Evolutionary conservation across 2,888 invertebrate species (phyloP).

Genomic region (Micoletzkya japonica): DNA sequence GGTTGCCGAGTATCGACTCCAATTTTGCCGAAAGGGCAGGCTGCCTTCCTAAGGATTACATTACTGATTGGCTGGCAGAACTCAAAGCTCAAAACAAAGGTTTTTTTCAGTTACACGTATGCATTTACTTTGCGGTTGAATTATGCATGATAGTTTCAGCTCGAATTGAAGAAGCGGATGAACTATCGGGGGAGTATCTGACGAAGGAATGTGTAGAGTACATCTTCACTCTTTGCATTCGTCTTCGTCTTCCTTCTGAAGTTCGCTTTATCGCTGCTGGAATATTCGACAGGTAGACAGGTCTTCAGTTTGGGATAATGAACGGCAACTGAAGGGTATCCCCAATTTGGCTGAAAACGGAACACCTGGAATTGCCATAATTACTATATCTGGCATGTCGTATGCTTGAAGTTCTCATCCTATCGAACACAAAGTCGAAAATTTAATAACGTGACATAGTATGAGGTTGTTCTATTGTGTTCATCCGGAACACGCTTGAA

Average conservation of each 20-base stretch:
- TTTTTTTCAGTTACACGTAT: not conserved
- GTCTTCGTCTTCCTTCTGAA: constrained; percentile 55
- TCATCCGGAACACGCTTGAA: too few relatives aligned
- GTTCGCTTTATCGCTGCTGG: constrained; percentile 51
- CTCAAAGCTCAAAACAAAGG: constrained; percentile 6
- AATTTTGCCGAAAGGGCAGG: constrained; percentile 16
- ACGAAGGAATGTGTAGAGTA: constrained; percentile 48
- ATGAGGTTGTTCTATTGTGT: too few relatives aligned
- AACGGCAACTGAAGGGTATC: too few relatives aligned
- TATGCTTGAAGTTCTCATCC: not conserved
- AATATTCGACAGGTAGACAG: constrained; percentile 47
- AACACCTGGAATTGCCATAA: not conserved
- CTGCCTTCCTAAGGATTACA: constrained; percentile 16
- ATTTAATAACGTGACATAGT: too few relatives aligned
- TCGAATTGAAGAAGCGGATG: constrained; percentile 29
- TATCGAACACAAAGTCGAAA: too few relatives aligned
- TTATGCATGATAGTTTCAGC: too few relatives aligned
- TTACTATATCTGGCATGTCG: not conserved
- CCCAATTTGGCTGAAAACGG: not conserved
- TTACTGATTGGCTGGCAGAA: constrained; percentile 22
- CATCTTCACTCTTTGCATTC: constrained; percentile 57
- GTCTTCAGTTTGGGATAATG: too few relatives aligned
- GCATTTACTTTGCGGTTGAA: not conserved
- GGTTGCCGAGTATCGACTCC: not conserved
- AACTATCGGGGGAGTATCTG: constrained; percentile 39